phyloP scores from a whole-genome alignment of 2,797 vertebrate genomes.

The Melanotaenia maccullochi region DNA sequence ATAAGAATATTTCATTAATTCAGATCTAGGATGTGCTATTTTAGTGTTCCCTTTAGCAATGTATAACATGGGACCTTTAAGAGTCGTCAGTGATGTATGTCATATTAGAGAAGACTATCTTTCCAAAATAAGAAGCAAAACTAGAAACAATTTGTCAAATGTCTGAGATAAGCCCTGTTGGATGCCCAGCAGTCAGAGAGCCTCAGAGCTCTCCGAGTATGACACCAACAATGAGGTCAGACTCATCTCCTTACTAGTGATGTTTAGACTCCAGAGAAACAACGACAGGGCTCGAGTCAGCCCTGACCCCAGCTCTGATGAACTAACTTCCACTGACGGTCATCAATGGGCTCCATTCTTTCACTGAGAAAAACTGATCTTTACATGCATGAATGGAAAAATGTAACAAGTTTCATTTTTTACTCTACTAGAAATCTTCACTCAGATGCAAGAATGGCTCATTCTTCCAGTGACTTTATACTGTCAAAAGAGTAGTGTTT shows the following conservation, averaged over 20 bases:
- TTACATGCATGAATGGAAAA: constrained; percentile 29
- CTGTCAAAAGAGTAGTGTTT: background rate
- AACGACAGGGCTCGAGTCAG: constrained; percentile 43
- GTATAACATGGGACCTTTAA: too few species aligned
- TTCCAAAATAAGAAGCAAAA: constrained; percentile 2
- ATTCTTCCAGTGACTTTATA: constrained; percentile 1
- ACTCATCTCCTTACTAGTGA: constrained; percentile 19
- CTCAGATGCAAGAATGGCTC: background rate
- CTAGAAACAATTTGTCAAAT: background rate
- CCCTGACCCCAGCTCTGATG: constrained; percentile 45
- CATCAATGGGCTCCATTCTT: constrained; percentile 60
- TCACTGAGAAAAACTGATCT: constrained; percentile 42
- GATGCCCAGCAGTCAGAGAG: constrained; percentile 1
- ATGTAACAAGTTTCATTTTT: constrained; percentile 35
- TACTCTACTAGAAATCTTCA: constrained; percentile 23
- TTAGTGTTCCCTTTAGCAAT: too few species aligned
- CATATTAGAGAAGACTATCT: constrained; percentile 8
- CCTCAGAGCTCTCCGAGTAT: constrained; percentile 36
- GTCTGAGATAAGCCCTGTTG: constrained; percentile 10
- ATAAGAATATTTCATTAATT: too few species aligned
- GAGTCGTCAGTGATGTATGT: background rate
- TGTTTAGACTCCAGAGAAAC: constrained; percentile 45
- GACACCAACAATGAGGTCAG: constrained; percentile 33
- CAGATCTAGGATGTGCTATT: too few species aligned
- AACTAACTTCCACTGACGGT: constrained; percentile 54